Evolutionary conservation across 2,888 invertebrate species (phyloP).

Genomic region (Diachrysia chrysitis): DNA sequence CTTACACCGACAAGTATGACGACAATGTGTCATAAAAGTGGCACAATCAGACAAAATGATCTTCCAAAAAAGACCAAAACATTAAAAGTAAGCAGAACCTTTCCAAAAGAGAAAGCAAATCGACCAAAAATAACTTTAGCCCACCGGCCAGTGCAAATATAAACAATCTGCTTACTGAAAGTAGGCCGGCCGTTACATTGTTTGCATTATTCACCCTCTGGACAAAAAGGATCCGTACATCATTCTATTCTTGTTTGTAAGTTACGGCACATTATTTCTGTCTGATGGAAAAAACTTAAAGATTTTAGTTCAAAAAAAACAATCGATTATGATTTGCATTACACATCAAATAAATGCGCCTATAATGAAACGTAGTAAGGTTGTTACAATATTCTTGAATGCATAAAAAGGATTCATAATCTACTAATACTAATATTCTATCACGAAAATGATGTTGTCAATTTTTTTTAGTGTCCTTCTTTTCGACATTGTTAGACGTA

Average conservation of each 20-base stretch:
- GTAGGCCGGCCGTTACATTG: conserved; percentile 12
- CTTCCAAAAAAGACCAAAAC: background rate
- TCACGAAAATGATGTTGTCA: too few relatives aligned
- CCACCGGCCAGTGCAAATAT: background rate
- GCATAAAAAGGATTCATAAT: too few relatives aligned
- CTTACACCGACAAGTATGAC: background rate
- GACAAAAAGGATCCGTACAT: conserved; percentile 5
- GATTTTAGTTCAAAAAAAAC: too few relatives aligned
- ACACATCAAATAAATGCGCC: too few relatives aligned
- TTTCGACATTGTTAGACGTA: too few relatives aligned
- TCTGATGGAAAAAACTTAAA: background rate
- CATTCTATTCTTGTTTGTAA: background rate
- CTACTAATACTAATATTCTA: too few relatives aligned
- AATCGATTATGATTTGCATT: too few relatives aligned
- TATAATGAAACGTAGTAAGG: too few relatives aligned
- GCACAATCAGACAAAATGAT: background rate
- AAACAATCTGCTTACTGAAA: conserved; percentile 24
- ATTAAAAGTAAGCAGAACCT: background rate
- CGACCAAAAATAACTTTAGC: conserved; percentile 14
- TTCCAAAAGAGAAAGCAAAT: background rate
- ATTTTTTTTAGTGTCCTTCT: too few relatives aligned
- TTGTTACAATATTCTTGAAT: too few relatives aligned
- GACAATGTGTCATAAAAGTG: background rate
- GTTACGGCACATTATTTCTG: background rate
- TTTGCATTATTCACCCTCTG: background rate